phyloP scores from a whole-genome alignment of 2,113 vertebrate genomes.

The Misgurnus anguillicaudatus region DNA sequence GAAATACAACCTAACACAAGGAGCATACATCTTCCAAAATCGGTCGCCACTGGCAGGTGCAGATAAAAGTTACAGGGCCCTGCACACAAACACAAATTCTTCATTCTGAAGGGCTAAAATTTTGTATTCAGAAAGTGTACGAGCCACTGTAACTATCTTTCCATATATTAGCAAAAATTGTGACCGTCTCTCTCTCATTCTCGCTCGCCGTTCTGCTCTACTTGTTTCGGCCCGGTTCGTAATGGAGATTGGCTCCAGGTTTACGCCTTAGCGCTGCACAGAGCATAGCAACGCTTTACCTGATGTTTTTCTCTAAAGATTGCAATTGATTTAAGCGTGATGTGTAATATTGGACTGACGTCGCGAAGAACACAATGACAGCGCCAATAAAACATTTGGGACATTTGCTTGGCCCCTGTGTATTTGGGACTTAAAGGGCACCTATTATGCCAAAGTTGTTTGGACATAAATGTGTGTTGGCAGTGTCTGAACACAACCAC shows the following conservation, averaged over 20 bases:
- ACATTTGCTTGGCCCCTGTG: slow-evolving; percentile 31
- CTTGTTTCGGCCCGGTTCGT: slow-evolving; percentile 19
- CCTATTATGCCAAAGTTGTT: no score
- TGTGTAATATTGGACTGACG: slow-evolving; percentile 4
- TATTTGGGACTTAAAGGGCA: no score
- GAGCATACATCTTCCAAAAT: no score
- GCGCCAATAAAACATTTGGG: slow-evolving; percentile 32
- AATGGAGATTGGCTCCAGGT: slow-evolving; percentile 45
- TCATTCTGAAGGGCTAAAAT: not conserved
- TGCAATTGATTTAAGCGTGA: slow-evolving; percentile 42
- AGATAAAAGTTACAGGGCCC: no score
- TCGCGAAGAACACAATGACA: slow-evolving; percentile 28
- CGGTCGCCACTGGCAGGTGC: no score
- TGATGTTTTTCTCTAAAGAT: slow-evolving; percentile 39
- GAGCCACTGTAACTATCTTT: not conserved
- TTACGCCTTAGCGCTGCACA: slow-evolving; percentile 18
- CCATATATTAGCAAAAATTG: slow-evolving; percentile 11
- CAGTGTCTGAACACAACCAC: no score
- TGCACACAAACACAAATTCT: not conserved
- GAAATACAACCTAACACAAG: no score
- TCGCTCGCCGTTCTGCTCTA: slow-evolving; percentile 21
- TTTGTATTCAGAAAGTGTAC: not conserved
- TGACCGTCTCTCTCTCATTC: slow-evolving; percentile 8
- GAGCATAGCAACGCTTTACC: slow-evolving; percentile 31
- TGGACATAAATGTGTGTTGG: no score